Base-by-base conservation (phyloP, 2,113 vertebrate genomes). In the Loxodonta africana region DNA sequence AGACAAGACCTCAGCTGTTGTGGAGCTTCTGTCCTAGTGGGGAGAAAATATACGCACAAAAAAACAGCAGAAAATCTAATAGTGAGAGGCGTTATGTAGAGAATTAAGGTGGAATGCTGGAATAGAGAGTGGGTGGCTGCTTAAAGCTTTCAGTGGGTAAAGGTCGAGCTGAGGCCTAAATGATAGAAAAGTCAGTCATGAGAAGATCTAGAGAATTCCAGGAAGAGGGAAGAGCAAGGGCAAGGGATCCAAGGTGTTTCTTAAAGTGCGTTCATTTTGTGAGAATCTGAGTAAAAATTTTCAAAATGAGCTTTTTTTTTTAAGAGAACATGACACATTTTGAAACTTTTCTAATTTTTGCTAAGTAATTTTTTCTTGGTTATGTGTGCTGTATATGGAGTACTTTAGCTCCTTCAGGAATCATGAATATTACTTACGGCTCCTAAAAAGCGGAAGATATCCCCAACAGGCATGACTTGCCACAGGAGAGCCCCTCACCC, bases 251-350 rank as follows among this genome's bases (percentile, higher is more conserved):
- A 63, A 26, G 4, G 44, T 67, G 10, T 41, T 71, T 82, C 44
- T 84, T 82, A 30, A 92, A 74, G 62, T 85, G 65, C 26, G 73
- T 94, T 92, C 73, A 83, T 62, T 92, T 74, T 83, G 28, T 94
- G 62, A 69, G 48, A 84, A 83, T 90, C 63, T 93, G 86, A 88
- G 86, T 91, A 94, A 33, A 95, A 97, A 89, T 12, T 93, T 88
- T 67, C 65, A 93, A 67, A 12, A 33, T 84, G 73, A 88, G 12
- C 1, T 41, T 71, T 65, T 60, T 82, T 77, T 86, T 65, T 69
- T 37, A 21, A 94, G 51, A 94, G 63, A 94, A 37, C 6, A 71
- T 92, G 88, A 88, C 46, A 26, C 5, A 69, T 88, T 92, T 96
- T 51, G 90, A 95, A 95, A 67, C 41, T 9, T 60, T 96, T 90